A percentile compares a stretch with the other conserved stretches of the same genome.
These are phyloP conservation scores for Salvelinus sp. DNA, from an alignment of 2,113 vertebrate genomes.

Conservation along the genomic window DNA sequence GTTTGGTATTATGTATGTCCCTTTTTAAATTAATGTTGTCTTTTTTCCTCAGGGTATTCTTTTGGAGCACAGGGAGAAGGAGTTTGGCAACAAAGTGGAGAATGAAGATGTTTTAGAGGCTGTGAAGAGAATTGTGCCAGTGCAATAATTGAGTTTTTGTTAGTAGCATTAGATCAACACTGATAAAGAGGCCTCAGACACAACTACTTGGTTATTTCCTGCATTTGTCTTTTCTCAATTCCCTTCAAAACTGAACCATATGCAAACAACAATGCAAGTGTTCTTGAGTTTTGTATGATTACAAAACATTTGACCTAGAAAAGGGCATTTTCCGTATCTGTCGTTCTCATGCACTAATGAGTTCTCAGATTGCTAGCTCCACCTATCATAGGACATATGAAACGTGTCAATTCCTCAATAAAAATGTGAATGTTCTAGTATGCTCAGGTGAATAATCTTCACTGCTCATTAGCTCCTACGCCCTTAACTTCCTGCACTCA, in stretches of 20 bases:
- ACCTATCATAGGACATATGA: neutral
- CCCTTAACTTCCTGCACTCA: too few relatives aligned
- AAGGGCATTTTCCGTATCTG: too few relatives aligned
- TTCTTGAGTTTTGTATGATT: too few relatives aligned
- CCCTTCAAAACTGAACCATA: too few relatives aligned
- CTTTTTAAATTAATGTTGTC: neutral
- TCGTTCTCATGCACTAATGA: too few relatives aligned
- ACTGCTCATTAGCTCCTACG: neutral
- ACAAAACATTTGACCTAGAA: too few relatives aligned
- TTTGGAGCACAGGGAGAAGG: conserved; percentile 92
- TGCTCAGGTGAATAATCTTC: conserved; percentile 4
- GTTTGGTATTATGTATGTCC: conserved; percentile 9
- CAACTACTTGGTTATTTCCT: too few relatives aligned
- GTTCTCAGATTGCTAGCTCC: too few relatives aligned
- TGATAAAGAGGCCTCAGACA: too few relatives aligned
- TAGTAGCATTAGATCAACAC: neutral
- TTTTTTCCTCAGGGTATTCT: conserved; percentile 83
- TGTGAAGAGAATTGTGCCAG: conserved; percentile 79
- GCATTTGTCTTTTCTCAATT: too few relatives aligned
- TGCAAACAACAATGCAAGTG: too few relatives aligned
- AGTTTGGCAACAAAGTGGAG: conserved; percentile 93
- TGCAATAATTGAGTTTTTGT: conserved; percentile 55
- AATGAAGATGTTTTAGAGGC: conserved; percentile 83
- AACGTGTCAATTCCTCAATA: neutral
- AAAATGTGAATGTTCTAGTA: neutral